phyloP scores from a whole-genome alignment of 2,113 vertebrate genomes.

The Sterna hirundo region DNA sequence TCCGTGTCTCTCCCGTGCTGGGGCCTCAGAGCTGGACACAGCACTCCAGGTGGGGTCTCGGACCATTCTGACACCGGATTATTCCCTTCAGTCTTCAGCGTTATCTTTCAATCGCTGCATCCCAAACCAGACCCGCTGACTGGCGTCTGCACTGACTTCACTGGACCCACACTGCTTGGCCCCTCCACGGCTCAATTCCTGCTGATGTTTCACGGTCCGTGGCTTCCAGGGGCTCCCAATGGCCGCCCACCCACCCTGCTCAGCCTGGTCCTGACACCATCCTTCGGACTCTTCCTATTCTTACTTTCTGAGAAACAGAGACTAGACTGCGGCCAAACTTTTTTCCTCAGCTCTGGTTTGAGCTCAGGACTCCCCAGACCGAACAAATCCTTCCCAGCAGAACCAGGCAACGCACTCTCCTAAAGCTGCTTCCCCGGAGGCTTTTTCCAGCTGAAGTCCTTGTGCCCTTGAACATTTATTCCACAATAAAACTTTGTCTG shows the following conservation, averaged over 20 bases:
- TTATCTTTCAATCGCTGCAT: not conserved
- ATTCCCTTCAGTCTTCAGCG: not conserved
- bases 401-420: not conserved
- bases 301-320: not conserved
- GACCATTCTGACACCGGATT: not conserved
- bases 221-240: not conserved
- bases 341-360: not conserved
- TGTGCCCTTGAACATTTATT: not conserved
- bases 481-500: constrained; percentile 5
- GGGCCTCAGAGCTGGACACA: not conserved
- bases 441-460: not conserved
- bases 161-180: not conserved
- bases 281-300: not conserved
- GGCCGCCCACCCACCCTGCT: not conserved
- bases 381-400: not conserved
- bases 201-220: not conserved
- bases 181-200: not conserved
- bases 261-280: not conserved
- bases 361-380: not conserved
- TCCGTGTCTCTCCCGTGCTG: no score
- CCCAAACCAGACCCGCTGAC: not conserved
- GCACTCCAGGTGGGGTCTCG: no score
- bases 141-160: rapidly evolving
- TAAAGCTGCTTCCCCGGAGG: not conserved
- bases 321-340: not conserved